These are phyloP conservation scores for Noturus placidus DNA, from an alignment of 2,113 vertebrate species.

Conservation along the genomic window DNA sequence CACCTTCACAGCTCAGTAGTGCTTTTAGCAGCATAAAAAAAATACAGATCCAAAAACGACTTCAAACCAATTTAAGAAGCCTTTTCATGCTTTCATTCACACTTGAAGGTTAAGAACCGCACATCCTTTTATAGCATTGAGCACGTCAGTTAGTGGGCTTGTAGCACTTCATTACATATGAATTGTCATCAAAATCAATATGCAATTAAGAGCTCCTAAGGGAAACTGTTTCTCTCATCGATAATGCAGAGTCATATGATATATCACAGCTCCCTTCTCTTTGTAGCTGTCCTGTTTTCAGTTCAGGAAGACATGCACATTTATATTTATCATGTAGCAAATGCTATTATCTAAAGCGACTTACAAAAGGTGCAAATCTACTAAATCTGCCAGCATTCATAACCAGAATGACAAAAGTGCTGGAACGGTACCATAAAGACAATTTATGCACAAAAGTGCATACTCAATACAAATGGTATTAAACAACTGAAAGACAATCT, in stretches of 20 bases:
- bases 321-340: background rate
- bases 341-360: background rate
- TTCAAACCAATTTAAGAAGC: background rate
- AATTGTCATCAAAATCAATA: background rate
- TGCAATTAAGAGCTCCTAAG: background rate
- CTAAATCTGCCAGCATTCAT: too few relatives aligned
- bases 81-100: background rate
- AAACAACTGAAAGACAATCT: background rate
- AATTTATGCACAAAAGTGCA: background rate
- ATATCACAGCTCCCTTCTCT: background rate
- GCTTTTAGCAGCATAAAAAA: background rate
- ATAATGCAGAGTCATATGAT: background rate
- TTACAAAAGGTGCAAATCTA: background rate
- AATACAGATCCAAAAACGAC: background rate
- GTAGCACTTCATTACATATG: background rate
- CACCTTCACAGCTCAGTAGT: background rate
- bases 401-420: background rate
- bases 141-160: background rate
- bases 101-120: background rate
- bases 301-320: background rate
- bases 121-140: background rate
- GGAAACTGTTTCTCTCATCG: background rate
- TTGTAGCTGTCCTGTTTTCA: background rate
- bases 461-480: background rate
- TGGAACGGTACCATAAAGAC: background rate